phyloP scores from a whole-genome alignment of 2,113 vertebrate genomes.

The Platichthys stellatus region DNA sequence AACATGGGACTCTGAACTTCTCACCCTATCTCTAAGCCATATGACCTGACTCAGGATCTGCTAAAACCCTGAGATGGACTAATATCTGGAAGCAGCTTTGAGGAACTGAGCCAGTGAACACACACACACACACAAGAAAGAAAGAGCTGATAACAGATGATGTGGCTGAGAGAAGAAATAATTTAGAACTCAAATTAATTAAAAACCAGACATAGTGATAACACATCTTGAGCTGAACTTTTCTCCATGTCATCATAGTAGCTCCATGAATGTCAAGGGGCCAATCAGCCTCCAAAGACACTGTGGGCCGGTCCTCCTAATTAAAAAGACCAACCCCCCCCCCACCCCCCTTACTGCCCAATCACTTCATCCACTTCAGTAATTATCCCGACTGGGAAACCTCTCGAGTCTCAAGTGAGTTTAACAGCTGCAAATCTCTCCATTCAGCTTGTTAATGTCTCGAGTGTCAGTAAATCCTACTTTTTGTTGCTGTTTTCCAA shows the following conservation, averaged over 20 bases:
- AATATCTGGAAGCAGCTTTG: no score
- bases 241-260: slow-evolving; percentile 11
- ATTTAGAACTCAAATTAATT: slow-evolving; percentile 10
- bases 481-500: background rate
- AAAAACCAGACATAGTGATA: slow-evolving; percentile 6
- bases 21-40: no score
- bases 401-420: slow-evolving; percentile 37
- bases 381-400: slow-evolving; percentile 53
- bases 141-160: slow-evolving; percentile 1
- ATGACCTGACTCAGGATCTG: no score
- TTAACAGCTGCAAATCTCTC: slow-evolving; percentile 6
- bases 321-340: slow-evolving; percentile 20
- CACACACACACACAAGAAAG: background rate
- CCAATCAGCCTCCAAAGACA: slow-evolving; percentile 49
- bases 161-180: background rate
- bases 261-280: slow-evolving; percentile 49
- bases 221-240: slow-evolving; percentile 25
- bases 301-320: slow-evolving; percentile 8
- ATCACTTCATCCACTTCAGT: slow-evolving; percentile 19
- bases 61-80: no score
- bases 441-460: slow-evolving; percentile 20
- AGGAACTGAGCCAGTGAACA: background rate
- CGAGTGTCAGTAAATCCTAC: background rate
- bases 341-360: slow-evolving; percentile 13
- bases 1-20: no score